phyloP scores from a whole-genome alignment of 2,797 vertebrate genomes.

The Tangara arthus region DNA sequence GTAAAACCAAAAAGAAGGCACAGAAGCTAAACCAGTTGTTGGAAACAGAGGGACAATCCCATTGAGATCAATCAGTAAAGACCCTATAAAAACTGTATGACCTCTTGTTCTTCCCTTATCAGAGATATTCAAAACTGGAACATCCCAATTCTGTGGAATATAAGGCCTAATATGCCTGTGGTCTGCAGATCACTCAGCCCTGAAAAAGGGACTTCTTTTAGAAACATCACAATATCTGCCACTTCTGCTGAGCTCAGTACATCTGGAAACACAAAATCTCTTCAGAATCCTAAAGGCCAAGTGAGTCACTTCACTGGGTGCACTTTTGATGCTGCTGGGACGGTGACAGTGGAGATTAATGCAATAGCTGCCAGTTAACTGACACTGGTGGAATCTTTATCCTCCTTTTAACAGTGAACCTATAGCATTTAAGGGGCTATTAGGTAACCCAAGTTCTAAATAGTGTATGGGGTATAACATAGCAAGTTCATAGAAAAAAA shows the following conservation, averaged over 20 bases:
- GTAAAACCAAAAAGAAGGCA: neutral
- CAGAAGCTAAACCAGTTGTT: neutral
- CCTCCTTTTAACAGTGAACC: neutral
- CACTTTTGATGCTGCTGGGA: neutral
- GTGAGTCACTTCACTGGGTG: neutral
- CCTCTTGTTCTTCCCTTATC: neutral
- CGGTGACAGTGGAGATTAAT: neutral
- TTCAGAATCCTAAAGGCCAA: neutral
- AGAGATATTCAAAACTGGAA: neutral
- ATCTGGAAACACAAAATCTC: neutral
- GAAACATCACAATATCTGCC: neutral
- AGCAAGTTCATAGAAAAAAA: neutral
- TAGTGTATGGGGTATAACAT: neutral
- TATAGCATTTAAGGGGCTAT: neutral
- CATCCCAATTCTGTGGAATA: neutral
- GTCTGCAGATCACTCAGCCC: neutral
- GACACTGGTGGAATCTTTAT: neutral
- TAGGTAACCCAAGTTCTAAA: neutral
- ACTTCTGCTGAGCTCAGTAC: neutral
- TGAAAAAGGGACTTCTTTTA: neutral
- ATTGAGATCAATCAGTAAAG: neutral
- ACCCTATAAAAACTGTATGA: neutral
- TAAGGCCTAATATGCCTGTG: neutral
- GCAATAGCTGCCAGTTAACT: neutral
- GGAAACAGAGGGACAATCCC: neutral